Evolutionary conservation across 2,113 vertebrate genomes (phyloP).

Genomic region (Tachuris rubrigastra): DNA sequence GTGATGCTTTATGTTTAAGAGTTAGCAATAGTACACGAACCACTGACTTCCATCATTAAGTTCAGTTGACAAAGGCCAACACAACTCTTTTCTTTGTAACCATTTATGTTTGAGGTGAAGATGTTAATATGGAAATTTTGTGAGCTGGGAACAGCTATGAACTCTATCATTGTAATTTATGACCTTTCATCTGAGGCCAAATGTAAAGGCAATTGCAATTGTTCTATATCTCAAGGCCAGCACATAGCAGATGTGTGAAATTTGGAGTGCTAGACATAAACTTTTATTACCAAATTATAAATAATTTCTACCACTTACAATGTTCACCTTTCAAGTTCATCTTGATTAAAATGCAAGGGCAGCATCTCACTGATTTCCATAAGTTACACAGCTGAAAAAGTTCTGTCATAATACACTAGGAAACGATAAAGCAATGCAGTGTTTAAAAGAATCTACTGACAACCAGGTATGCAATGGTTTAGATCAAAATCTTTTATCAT

Average conservation of each 20-base stretch:
- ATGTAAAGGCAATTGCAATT: conserved; percentile 80
- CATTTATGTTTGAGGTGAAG: conserved; percentile 81
- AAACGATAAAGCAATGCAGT: not conserved
- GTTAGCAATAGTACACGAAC: not conserved
- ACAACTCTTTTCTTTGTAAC: conserved; percentile 72
- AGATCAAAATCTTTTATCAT: not conserved
- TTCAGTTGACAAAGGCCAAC: conserved; percentile 71
- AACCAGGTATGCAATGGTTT: not conserved
- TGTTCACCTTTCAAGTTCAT: conserved; percentile 85
- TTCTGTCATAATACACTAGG: conserved; percentile 3
- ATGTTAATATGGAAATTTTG: conserved; percentile 82
- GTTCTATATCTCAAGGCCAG: conserved; percentile 79
- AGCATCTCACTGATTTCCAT: conserved; percentile 54
- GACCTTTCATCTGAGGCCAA: conserved; percentile 77
- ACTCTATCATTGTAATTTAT: conserved; percentile 78
- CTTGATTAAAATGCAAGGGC: conserved; percentile 82
- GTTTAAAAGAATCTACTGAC: not conserved
- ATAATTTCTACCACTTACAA: conserved; percentile 83
- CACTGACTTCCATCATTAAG: conserved; percentile 55
- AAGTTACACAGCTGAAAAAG: conserved; percentile 54
- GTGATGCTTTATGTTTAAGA: not conserved
- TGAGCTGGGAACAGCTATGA: conserved; percentile 68
- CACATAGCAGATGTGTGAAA: conserved; percentile 78
- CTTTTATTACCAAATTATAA: conserved; percentile 87
- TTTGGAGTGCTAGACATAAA: conserved; percentile 81